Base-by-base conservation (phyloP, 64 coral and sea anemone species). In the Orbicella faveolata region DNA sequence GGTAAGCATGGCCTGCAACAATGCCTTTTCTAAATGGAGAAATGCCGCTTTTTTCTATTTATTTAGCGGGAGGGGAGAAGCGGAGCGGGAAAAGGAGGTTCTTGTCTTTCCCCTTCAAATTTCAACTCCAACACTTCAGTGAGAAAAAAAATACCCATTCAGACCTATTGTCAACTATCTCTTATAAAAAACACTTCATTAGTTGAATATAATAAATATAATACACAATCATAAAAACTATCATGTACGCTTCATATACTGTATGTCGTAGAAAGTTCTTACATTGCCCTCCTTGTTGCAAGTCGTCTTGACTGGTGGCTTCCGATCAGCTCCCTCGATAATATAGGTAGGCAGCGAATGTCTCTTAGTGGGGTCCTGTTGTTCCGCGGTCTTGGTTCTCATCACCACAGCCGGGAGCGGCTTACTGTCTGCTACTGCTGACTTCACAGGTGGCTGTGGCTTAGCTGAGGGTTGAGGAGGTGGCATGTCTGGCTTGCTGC, bases 331-430 rank as follows among this genome's bases (percentile, higher is more conserved):
- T 36, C 70, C 80, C 44, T 90, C 77, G 6, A 90, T 69, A 6
- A 90, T 63, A 72, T 90, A 90, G 30, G 70, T 70, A 74, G 89
- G 89, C 65, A 83, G 53, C 3, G 89, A 90, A 52, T 81, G 79
- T 2, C 89, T 68, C 25, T 90, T 90, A 34, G 55, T 30, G 20
- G 79, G 78, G 25, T 90, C 89, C 4, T 72, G 35, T 3, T 69
- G 36, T 15, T 3, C 82, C 30, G 30, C 0, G 14, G 39, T 72
- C 39, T 85, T 85, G 9, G 65, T 70, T 85, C 82, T 85, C 82
- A 70, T 72, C 11, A 20, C 63, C 16, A 85, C 82, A 51, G 63
- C 39, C 23, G 82, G 82, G 8, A 85, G 39, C 18, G n/a, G 55
- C n/a, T 81, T 62, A 17, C 11, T 55, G 23, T 63, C 33, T 13